A percentile compares a stretch with the other conserved stretches of the same genome.
Evolutionary conservation across 2,113 vertebrate species (phyloP).

Genomic region (Chlorocebus sabaeus): DNA sequence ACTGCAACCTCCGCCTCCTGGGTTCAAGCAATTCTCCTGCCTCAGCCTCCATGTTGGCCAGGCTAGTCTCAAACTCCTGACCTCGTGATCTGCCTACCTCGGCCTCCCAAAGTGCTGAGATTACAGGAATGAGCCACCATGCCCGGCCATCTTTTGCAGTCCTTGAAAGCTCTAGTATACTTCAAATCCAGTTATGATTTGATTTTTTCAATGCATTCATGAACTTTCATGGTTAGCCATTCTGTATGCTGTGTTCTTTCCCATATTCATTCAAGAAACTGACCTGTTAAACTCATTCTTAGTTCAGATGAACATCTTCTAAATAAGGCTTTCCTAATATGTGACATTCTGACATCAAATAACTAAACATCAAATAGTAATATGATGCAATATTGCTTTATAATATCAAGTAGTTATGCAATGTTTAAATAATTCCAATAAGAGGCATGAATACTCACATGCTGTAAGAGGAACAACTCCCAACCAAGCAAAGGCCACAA

Average conservation of each 20-base stretch:
- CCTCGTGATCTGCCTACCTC: too few species aligned
- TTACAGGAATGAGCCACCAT: too few species aligned
- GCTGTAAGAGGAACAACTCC: slow-evolving; percentile 99
- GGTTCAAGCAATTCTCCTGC: too few species aligned
- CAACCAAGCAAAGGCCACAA: slow-evolving; percentile 99
- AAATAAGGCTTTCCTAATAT: not conserved
- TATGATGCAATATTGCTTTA: not conserved
- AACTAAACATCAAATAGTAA: not conserved
- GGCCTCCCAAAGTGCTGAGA: too few species aligned
- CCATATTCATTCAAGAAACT: not conserved
- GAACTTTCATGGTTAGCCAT: not conserved
- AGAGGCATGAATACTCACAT: slow-evolving; percentile 88
- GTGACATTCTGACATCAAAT: not conserved
- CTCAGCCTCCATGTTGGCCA: too few species aligned
- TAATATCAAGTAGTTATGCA: not conserved
- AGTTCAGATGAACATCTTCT: not conserved
- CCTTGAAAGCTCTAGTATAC: not conserved
- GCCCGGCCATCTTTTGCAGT: not conserved
- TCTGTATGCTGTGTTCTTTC: not conserved
- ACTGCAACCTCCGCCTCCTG: too few species aligned
- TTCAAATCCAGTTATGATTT: not conserved
- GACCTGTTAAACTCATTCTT: not conserved
- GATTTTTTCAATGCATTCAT: not conserved
- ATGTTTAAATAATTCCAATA: not conserved
- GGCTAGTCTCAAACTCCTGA: too few species aligned